A percentile compares a stretch with the other conserved stretches of the same genome.
Evolutionary conservation across 2,113 vertebrate genomes (phyloP).

Genomic region (Cromileptes altivelis): DNA sequence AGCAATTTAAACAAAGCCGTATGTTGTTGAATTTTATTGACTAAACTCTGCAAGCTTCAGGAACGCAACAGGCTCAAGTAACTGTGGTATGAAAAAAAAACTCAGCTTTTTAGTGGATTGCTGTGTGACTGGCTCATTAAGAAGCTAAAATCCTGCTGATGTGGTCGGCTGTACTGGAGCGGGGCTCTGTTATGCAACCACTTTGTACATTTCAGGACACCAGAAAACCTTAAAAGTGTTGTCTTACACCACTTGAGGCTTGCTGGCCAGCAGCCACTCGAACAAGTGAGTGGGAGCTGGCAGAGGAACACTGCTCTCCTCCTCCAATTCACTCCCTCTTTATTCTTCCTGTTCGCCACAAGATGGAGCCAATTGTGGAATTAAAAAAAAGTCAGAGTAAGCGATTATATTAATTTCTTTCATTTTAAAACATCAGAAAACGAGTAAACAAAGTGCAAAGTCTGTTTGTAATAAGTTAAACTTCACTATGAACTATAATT

Average conservation of each 20-base stretch:
- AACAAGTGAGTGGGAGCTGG: constrained; percentile 60
- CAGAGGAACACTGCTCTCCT: constrained; percentile 7
- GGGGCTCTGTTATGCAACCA: constrained; percentile 60
- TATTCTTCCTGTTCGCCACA: constrained; percentile 59
- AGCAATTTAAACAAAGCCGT: constrained; percentile 60
- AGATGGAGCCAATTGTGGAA: constrained; percentile 72
- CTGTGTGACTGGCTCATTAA: constrained; percentile 58
- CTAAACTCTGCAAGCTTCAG: constrained; percentile 60
- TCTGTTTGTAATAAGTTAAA: constrained; percentile 62
- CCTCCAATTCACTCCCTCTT: constrained; percentile 5
- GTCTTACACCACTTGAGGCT: constrained; percentile 62
- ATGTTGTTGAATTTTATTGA: constrained; percentile 69
- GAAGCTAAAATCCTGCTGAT: constrained; percentile 51
- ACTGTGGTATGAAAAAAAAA: constrained; percentile 16
- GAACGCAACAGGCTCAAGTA: constrained; percentile 55
- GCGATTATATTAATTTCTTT: constrained; percentile 52
- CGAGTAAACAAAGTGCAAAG: constrained; percentile 64
- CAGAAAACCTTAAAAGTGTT: constrained; percentile 54
- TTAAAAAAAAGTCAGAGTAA: background rate
- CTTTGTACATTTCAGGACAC: constrained; percentile 46
- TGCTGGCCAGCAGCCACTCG: constrained; percentile 42
- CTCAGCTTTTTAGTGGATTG: constrained; percentile 29
- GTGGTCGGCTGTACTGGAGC: constrained; percentile 29
- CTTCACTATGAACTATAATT: constrained; percentile 33
- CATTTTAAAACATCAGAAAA: constrained; percentile 50